These are phyloP conservation scores for Coregonus sp. DNA, from an alignment of 2,797 vertebrate genomes.

Conservation along the genomic window DNA sequence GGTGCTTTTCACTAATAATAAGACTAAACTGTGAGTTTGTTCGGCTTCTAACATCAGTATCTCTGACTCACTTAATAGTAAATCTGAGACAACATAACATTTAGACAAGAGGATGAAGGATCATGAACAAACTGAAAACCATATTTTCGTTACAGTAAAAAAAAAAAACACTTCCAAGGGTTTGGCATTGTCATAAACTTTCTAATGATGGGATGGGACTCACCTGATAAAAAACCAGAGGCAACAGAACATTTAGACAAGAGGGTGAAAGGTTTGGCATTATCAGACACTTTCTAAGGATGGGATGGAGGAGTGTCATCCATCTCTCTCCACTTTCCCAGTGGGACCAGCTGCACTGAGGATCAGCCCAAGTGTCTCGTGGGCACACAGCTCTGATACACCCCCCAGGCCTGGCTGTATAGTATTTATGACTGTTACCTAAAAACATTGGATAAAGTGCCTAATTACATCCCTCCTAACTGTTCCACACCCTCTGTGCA, in stretches of 20 bases:
- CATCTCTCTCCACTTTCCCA: background rate
- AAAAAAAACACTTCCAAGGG: background rate
- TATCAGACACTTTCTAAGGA: background rate
- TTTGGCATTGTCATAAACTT: background rate
- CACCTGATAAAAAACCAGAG: background rate
- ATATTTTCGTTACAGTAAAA: background rate
- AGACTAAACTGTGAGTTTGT: background rate
- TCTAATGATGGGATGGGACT: background rate
- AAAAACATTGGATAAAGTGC: background rate
- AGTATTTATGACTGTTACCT: background rate
- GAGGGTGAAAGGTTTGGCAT: background rate
- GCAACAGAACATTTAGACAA: too few relatives aligned
- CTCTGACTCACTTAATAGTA: slow-evolving; percentile 23
- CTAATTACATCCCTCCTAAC: too few relatives aligned
- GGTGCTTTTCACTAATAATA: background rate
- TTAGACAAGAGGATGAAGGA: background rate
- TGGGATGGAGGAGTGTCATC: slow-evolving; percentile 22
- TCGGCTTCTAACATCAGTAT: background rate
- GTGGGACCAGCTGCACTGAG: background rate
- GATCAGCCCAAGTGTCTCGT: background rate
- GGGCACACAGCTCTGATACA: background rate
- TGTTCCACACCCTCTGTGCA: slow-evolving; percentile 10
- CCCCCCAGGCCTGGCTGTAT: background rate
- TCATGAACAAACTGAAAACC: background rate
- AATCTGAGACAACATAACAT: slow-evolving; percentile 20